Evolutionary conservation across 2,888 invertebrate species (phyloP).

Genomic region (Polyommatus iphigenia): DNA sequence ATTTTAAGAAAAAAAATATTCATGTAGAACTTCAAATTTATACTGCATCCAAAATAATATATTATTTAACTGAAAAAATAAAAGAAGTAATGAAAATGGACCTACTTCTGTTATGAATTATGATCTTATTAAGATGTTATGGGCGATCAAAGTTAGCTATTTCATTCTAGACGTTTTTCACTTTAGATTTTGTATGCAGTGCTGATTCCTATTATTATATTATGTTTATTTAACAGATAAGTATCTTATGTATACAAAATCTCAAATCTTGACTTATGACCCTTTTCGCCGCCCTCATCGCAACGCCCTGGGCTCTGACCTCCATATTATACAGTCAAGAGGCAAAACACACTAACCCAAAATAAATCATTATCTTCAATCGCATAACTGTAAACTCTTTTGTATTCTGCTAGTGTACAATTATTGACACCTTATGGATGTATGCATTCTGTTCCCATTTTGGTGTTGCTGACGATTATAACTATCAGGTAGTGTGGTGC

Average conservation of each 20-base stretch:
- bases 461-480: conserved; percentile 18
- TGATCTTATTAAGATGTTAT: no score
- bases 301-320: not conserved
- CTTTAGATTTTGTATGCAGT: not conserved
- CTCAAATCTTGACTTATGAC: conserved; percentile 1
- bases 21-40: no score
- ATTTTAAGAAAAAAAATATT: no score
- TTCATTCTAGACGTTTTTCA: no score
- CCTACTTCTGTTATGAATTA: no score
- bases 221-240: not conserved
- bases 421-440: not conserved
- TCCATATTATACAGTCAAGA: conserved; percentile 6
- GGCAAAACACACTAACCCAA: conserved; percentile 27
- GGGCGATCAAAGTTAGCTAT: no score
- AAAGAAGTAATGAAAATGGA: no score
- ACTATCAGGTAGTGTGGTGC: not conserved
- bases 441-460: conserved; percentile 17
- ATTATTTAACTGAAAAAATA: no score
- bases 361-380: conserved; percentile 19
- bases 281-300: not conserved
- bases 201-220: not conserved
- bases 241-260: not conserved
- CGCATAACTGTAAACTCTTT: conserved; percentile 26
- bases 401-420: conserved; percentile 15
- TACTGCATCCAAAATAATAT: no score